Evolutionary conservation across 2,113 vertebrate species (phyloP).

Genomic region (Sus scrofa): T2T-Sscrofa CM000825.6:69541001-69541500

Average conservation of each 20-base stretch:
- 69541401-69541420: slow-evolving; percentile 79
- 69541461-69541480: background rate
- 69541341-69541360: slow-evolving; percentile 99
- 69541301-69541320: slow-evolving; percentile 99
- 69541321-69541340: slow-evolving; percentile 95
- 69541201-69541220: slow-evolving; percentile 98
- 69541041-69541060: slow-evolving; percentile 93
- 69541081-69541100: slow-evolving; percentile 96
- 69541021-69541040: slow-evolving; percentile 90
- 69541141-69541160: slow-evolving; percentile 99
- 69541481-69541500: no score
- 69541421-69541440: slow-evolving; percentile 13
- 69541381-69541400: slow-evolving; percentile 97
- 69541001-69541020: slow-evolving; percentile 94
- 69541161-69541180: slow-evolving; percentile 99
- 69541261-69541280: slow-evolving; percentile 99
- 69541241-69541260: slow-evolving; percentile 97
- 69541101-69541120: slow-evolving; percentile 97
- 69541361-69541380: slow-evolving; percentile 98
- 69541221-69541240: slow-evolving; percentile 93
- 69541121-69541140: slow-evolving; percentile 99
- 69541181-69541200: slow-evolving; percentile 99
- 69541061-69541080: slow-evolving; percentile 93
- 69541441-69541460: background rate
- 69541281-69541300: slow-evolving; percentile 97